A percentile compares a stretch with the other conserved stretches of the same genome.
Conservation (phyloP, 2,797 vertebrate species). For the Toxotes lorentzi region DNA sequence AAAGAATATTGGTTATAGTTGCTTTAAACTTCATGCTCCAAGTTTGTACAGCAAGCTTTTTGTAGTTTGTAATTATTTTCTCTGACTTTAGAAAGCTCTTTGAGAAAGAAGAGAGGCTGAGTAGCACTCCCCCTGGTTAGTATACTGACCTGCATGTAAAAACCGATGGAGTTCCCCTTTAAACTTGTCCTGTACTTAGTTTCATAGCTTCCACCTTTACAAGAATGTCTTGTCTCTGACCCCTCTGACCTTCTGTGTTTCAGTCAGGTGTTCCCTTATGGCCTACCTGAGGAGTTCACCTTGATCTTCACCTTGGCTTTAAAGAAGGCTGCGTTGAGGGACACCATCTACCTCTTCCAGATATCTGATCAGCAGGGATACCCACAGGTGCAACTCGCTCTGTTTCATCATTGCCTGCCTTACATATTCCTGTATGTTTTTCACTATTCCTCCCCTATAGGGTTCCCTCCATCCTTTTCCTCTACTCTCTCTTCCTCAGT, state of each 20-base stretch:
- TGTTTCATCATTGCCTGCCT: constrained; percentile 4
- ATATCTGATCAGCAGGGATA: constrained; percentile 92
- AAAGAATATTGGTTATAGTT: neutral
- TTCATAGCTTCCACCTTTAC: neutral
- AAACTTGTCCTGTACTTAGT: neutral
- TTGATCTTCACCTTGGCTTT: constrained; percentile 92
- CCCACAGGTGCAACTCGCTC: constrained; percentile 88
- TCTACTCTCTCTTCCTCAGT: neutral
- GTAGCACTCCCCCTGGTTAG: neutral
- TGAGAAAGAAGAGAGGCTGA: neutral
- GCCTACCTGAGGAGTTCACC: constrained; percentile 91
- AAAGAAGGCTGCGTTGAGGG: constrained; percentile 90
- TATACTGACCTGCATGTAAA: neutral
- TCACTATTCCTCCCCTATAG: neutral
- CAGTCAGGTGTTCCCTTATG: constrained; percentile 92
- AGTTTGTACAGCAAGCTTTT: neutral
- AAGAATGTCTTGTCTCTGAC: neutral
- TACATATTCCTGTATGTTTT: neutral
- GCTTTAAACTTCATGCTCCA: neutral
- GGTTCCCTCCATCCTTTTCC: neutral
- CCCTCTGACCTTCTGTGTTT: constrained; percentile 37
- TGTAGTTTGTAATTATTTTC: neutral
- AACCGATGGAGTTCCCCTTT: neutral
- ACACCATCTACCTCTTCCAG: constrained; percentile 94
- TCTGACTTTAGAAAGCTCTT: neutral